A percentile compares a stretch with the other conserved stretches of the same genome.
Conservation (phyloP, 2,113 vertebrate genomes). For the Atherinomorus stipes region DNA sequence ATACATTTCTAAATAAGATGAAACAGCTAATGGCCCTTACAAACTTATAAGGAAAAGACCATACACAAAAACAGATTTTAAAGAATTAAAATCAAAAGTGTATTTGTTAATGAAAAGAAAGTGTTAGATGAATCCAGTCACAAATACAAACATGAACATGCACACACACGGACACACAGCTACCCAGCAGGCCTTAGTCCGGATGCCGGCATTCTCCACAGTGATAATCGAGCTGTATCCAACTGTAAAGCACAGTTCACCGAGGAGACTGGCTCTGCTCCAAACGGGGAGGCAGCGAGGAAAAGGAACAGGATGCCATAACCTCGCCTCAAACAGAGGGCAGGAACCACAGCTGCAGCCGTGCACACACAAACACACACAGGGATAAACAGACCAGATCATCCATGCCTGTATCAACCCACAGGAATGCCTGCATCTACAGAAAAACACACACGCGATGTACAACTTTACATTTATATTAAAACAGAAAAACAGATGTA, state of each 20-base stretch:
- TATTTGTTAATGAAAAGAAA: not conserved
- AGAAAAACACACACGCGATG: not conserved
- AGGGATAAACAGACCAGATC: conserved; percentile 38
- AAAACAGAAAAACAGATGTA: not conserved
- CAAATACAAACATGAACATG: not conserved
- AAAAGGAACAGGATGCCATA: conserved; percentile 77
- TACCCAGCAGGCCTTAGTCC: conserved; percentile 40
- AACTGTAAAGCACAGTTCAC: conserved; percentile 66
- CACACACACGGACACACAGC: conserved; percentile 14
- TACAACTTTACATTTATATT: not conserved
- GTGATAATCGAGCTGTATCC: conserved; percentile 60
- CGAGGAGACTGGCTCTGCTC: conserved; percentile 59
- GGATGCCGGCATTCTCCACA: conserved; percentile 58
- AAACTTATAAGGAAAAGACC: too few species aligned
- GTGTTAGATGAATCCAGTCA: not conserved
- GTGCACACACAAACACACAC: conserved; percentile 28
- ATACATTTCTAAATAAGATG: too few species aligned
- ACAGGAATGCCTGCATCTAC: conserved; percentile 43
- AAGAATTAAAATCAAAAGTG: not conserved
- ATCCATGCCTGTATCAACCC: conserved; percentile 51
- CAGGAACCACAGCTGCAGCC: conserved; percentile 71
- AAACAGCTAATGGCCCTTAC: too few species aligned
- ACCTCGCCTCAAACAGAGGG: conserved; percentile 61
- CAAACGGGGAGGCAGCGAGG: conserved; percentile 67
- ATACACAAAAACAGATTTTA: not conserved